Evolutionary conservation across 1,140 invertebrate species (phyloP).

Genomic region (Adoxophyes honmai): DNA sequence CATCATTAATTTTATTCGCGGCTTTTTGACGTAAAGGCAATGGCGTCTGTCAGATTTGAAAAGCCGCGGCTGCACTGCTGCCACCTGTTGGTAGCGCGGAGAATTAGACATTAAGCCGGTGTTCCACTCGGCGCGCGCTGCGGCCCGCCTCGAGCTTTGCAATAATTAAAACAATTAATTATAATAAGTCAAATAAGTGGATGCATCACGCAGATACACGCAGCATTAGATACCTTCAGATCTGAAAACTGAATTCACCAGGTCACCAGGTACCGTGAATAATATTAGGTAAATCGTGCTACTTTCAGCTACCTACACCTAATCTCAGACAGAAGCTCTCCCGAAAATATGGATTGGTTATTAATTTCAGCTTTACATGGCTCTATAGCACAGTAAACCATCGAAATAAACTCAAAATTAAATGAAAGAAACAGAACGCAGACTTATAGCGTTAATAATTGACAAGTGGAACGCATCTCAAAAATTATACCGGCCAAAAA

Average conservation of each 20-base stretch:
- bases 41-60: constrained; percentile 75
- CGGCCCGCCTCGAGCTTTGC: background rate
- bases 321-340: background rate
- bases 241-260: too few species aligned
- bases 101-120: constrained; percentile 69
- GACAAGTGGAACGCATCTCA: constrained; percentile 50
- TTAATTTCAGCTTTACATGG: too few species aligned
- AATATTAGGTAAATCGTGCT: too few species aligned
- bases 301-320: too few species aligned
- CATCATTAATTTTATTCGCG: constrained; percentile 77
- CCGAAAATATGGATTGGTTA: too few species aligned
- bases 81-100: constrained; percentile 75
- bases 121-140: constrained; percentile 45
- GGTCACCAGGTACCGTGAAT: too few species aligned
- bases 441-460: background rate
- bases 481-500: constrained; percentile 62
- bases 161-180: too few species aligned
- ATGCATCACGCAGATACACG: too few species aligned
- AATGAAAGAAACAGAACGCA: background rate
- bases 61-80: constrained; percentile 61
- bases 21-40: constrained; percentile 72
- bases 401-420: too few species aligned
- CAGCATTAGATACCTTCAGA: too few species aligned
- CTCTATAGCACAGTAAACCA: too few species aligned
- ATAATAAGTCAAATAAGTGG: too few species aligned